phyloP scores from a whole-genome alignment of 2,113 vertebrate species.

The Urocolius indicus region DNA sequence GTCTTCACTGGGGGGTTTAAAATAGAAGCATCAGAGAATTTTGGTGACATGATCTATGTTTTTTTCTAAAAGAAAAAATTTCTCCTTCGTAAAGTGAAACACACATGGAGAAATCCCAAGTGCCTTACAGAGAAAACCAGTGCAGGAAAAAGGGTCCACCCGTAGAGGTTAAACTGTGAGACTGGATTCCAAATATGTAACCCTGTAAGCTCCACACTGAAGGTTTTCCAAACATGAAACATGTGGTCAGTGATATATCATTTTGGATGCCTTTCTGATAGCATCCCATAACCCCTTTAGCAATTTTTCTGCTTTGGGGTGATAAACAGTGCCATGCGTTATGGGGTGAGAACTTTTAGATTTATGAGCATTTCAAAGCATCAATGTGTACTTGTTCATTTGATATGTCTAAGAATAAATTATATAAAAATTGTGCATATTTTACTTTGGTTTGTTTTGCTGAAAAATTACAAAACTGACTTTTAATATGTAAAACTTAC shows the following conservation, averaged over 20 bases:
- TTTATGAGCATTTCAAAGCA: conserved; percentile 26
- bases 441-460: not conserved
- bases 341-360: not conserved
- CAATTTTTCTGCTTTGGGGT: conserved; percentile 4
- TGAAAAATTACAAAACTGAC: not conserved
- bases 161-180: not conserved
- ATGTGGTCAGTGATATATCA: not conserved
- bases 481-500: not conserved
- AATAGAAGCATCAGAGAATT: not conserved
- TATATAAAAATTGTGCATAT: not conserved
- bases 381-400: not conserved
- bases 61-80: not conserved
- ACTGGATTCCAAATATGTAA: not conserved
- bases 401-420: not conserved
- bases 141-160: not conserved
- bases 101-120: not conserved
- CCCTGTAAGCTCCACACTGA: not conserved
- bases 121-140: not conserved
- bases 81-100: not conserved
- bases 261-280: not conserved
- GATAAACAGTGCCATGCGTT: not conserved
- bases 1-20: not conserved
- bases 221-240: not conserved
- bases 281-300: not conserved
- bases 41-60: not conserved